Evolutionary conservation across 1,140 invertebrate genomes (phyloP), one percentile per base, ranked within the genome.

Genomic region (Cylas formicarius): DNA sequence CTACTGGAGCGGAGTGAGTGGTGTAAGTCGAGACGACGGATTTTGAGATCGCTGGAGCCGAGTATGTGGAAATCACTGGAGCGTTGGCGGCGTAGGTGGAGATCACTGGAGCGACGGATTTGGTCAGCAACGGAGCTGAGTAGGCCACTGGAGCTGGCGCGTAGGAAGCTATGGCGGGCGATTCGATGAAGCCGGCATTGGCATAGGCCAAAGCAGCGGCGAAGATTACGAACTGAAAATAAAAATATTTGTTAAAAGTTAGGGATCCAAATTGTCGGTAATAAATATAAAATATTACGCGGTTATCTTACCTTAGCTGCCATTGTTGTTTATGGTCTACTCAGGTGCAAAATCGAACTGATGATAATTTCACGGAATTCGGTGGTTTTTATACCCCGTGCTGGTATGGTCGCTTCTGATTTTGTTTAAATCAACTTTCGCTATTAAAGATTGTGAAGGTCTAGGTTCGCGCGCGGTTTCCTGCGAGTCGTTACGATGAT

Each of bases 11-110:
- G 24, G 41, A 40, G 24, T 48, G 40, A 49, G 70, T 74, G 44
- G 75, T 76, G 68, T 72, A 77, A 11, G 76, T 72, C 29, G 70
- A 72, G 53, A 76, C 73, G 14, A 77, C 72, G 26, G 75, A 72
- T 60, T 77, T 78, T 47, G 47, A 43, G 13, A 43, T 13, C 2
- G 33, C 72, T 59, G 9, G 72, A 71, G 34, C 74, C 67, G 4
- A 73, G 52, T 16, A 73, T 68, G 56, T n/a, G 16, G 48, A 36
- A 10, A 50, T 46, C 10, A 35, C 36, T 46, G 51, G 49, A 35
- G 55, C 52, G 8, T 27, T 18, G 42, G 53, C 55, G 6, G 54
- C 50, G 33, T 56, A 55, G 57, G 50, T 50, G 34, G 56, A 56
- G 8, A 53, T 40, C 13, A 55, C 37, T 4, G 54, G 42, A 26